These are phyloP conservation scores for Parasteatoda tepidariorum DNA, from an alignment of 1,140 invertebrate species.

Conservation along the genomic window DNA sequence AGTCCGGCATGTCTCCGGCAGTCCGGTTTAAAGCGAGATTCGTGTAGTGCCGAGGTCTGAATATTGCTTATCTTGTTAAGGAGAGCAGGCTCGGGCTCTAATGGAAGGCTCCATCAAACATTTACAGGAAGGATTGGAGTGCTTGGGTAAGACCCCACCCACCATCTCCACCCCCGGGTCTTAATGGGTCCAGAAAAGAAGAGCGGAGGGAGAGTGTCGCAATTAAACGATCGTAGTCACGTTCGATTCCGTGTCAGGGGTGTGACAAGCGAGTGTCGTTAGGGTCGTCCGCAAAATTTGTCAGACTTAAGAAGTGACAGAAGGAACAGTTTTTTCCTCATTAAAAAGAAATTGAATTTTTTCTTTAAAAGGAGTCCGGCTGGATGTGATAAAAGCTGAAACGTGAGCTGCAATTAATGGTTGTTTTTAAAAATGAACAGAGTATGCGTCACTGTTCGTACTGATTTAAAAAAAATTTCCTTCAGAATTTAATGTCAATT, in stretches of 20 bases:
- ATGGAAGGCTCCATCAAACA: conserved; percentile 55
- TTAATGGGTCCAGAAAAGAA: conserved; percentile 9
- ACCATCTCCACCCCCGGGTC: neutral
- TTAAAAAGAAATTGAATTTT: too few relatives aligned
- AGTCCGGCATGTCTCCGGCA: conserved; percentile 45
- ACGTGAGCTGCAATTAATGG: too few relatives aligned
- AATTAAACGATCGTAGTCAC: conserved; percentile 19
- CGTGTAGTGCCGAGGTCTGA: conserved; percentile 26
- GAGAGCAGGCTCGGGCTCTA: conserved; percentile 13
- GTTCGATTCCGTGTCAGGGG: neutral
- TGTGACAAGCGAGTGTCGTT: neutral
- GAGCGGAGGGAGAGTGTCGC: neutral
- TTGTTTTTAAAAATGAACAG: too few relatives aligned
- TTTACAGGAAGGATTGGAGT: conserved; percentile 32
- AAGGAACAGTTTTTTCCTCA: too few relatives aligned
- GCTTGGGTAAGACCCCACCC: neutral
- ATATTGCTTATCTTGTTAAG: conserved; percentile 59
- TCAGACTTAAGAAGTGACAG: neutral
- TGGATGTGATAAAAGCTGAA: too few relatives aligned
- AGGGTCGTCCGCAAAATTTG: neutral
- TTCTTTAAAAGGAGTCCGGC: too few relatives aligned
- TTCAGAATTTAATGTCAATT: too few relatives aligned
- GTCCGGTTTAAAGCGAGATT: conserved; percentile 58
- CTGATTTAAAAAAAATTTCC: too few relatives aligned
- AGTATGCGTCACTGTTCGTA: too few relatives aligned